Evolutionary conservation across 2,888 invertebrate genomes (phyloP).

Genomic region (Dryomyza anilis): DNA sequence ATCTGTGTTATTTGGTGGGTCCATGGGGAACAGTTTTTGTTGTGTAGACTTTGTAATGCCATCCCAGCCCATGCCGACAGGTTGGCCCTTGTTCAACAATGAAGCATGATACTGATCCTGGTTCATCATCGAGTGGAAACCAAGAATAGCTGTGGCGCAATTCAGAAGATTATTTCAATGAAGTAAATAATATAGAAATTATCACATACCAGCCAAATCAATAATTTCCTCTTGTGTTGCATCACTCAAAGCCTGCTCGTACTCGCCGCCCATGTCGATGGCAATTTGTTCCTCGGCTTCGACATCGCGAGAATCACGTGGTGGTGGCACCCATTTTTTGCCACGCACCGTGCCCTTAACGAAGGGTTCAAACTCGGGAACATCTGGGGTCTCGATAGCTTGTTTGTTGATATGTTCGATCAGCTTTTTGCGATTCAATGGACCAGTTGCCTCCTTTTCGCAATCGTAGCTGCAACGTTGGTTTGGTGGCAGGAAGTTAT

Average conservation of each 20-base stretch:
- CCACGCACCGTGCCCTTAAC: conserved; percentile 90
- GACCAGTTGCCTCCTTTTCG: conserved; percentile 93
- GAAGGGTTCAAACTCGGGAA: conserved; percentile 93
- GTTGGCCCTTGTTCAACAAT: conserved; percentile 87
- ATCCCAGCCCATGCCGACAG: conserved; percentile 89
- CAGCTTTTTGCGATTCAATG: conserved; percentile 90
- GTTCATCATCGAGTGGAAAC: conserved; percentile 99
- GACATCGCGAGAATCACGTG: conserved; percentile 72
- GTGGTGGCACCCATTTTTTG: conserved; percentile 88
- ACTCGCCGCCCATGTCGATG: conserved; percentile 92
- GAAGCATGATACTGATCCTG: conserved; percentile 99
- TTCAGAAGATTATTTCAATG: not conserved
- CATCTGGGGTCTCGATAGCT: conserved; percentile 96
- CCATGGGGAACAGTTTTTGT: conserved; percentile 88
- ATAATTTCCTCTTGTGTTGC: conserved; percentile 97
- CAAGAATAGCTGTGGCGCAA: conserved; percentile 87
- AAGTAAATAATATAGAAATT: conserved; percentile 24
- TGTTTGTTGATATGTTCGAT: conserved; percentile 97
- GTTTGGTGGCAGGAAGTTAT: conserved; percentile 93
- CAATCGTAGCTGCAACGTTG: conserved; percentile 97
- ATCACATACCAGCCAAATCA: conserved; percentile 83
- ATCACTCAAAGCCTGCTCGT: conserved; percentile 84
- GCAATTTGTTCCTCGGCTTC: conserved; percentile 90
- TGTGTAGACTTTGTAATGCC: conserved; percentile 94
- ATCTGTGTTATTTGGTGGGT: conserved; percentile 96